These are phyloP conservation scores for Hystrix brachyura DNA, from an alignment of 2,113 vertebrate species.

Conservation along the genomic window DNA sequence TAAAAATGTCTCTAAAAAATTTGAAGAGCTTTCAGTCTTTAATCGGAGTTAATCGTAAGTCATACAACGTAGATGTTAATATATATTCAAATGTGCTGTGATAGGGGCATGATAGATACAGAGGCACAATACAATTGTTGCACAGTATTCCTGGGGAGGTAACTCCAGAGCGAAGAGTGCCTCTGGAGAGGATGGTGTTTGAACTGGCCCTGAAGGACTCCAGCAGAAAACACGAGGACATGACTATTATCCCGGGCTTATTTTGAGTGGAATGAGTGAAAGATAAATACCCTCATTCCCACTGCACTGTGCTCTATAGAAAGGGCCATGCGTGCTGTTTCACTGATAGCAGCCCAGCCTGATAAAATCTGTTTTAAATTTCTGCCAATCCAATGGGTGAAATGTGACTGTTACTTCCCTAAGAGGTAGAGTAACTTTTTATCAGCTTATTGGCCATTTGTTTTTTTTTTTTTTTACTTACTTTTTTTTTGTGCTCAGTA, in stretches of 20 bases:
- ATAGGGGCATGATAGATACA: not conserved
- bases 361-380: not conserved
- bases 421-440: not conserved
- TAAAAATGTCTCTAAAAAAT: not conserved
- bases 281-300: not conserved
- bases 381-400: not conserved
- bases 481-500: no score
- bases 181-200: constrained; percentile 12
- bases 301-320: not conserved
- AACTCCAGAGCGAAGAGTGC: not conserved
- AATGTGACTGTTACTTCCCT: not conserved
- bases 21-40: constrained; percentile 37
- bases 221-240: not conserved
- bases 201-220: constrained; percentile 51
- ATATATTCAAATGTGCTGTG: no score
- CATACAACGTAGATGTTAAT: not conserved
- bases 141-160: not conserved
- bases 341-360: not conserved
- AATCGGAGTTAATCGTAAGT: not conserved
- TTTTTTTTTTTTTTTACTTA: no score
- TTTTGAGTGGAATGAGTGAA: not conserved
- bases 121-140: not conserved
- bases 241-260: not conserved
- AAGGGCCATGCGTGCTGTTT: not conserved
- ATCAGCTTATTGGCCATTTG: constrained; percentile 24